Evolutionary conservation across 2,888 invertebrate species (phyloP), one percentile per base, ranked within the genome.

Genomic region (Platycheirus albimanus): DNA sequence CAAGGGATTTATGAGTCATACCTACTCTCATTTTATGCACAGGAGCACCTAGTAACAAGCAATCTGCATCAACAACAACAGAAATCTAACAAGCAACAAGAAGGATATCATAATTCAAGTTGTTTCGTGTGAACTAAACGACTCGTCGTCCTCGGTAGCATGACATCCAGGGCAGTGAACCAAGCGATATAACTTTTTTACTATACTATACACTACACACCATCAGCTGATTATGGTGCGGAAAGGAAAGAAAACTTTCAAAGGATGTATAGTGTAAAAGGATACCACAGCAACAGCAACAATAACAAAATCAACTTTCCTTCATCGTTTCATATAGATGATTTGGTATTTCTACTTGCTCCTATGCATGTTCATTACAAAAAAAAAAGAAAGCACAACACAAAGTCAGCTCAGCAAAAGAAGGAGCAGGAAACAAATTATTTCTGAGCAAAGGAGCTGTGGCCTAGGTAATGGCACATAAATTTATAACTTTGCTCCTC

Each of bases 391-490:
- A 17, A 51, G 74, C 64, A 33, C 20, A 30, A 38, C 20, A 56
- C 38, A 58, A 41, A 58, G 58, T 24, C 58, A 58, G 54, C 52
- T 8, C 30, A 52, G 47, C 41, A 41, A 51, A 11, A 13, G 30
- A 38, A n/a, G 49, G 38, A 51, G 56, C 11, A 41, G 15, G 13
- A 33, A 41, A 43, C 33, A 56, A 71, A 49, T 41, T 36, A 33
- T 64, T 51, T 49, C n/a, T 30, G 15, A 47, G 41, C 45, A 54
- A 63, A 49, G 51, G 49, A 51, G 49, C 63, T 66, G 33, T 61
- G 45, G 78, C 83, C 77, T 83, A 78, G 83, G 83, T 83, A 83
- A 83, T 83, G 83, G 78, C 78, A 83, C 72, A 83, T 83, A 83
- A 74, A 83, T 83, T 69, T 43, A 36, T 51, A 45, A 45, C 61